Base-by-base conservation (phyloP, 2,113 vertebrate genomes). In the Promerops cafer region DNA sequence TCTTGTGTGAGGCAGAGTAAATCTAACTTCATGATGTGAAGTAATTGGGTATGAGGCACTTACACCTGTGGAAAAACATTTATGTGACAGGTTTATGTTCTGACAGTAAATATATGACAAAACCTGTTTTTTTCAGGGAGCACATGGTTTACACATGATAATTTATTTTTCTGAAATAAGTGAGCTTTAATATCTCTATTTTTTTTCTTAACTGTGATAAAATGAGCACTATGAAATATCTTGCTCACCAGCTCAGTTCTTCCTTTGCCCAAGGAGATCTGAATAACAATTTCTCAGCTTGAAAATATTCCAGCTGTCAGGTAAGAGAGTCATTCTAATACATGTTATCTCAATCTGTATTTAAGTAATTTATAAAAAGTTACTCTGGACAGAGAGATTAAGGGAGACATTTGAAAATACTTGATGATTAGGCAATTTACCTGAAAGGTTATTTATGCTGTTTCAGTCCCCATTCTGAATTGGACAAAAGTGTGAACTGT, bases 11-110 rank as follows among this genome's bases (percentile, higher is more conserved):
- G 54, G 57, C 24, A 94, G 59, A 95, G 64, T 95, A 96, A 95
- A 97, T 93, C 75, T 93, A 80, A 91, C 33, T 90, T 96, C 93
- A 81, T 80, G 59, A 96, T 93, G 87, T 91, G 92, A 93, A 91
- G 82, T 95, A 93, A 93, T 91, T 72, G 42, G 16, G 54, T 88
- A 87, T 93, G 82, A 95, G 82, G 64, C 7, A 11, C 63, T 93
- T 96, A 91, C 63, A 86, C 66, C 54, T 97, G 81, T 69, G 89
- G 63, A 77, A 94, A 95, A 96, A 96, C 39, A 88, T 93, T 91
- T 88, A 66, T 50, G 63, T 86, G 93, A 80, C 85, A 94, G 66
- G 42, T 93, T 97, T 91, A 95, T 83, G 79, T 96, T 96, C 87
- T 95, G 66, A 83, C 82, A 86, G 78, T 76, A 93, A 95, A 94